Base-by-base conservation (phyloP, 2,113 vertebrate genomes). In the Myxocyprinus asiaticus region DNA sequence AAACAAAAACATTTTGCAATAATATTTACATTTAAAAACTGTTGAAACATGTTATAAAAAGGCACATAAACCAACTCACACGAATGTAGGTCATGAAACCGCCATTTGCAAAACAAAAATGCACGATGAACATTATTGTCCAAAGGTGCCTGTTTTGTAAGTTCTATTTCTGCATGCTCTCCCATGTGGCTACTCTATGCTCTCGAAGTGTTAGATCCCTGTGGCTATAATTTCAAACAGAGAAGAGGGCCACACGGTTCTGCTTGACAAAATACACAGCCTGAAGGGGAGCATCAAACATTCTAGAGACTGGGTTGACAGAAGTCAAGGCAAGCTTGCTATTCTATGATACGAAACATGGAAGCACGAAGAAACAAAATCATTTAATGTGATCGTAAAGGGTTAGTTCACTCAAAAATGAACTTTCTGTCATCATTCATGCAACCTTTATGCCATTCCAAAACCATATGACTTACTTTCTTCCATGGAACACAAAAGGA, bases 191-290 rank as follows among this genome's bases (percentile, higher is more conserved):
- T 81, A 73, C 68, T 51, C 50, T 63, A 45, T 51, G 50, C 58
- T 74, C 76, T 45, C 47, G 7, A 74, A 76, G 62, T 67, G 22
- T 64, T 62, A 9, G 12, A 55, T 75, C 79, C 79, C 75, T 3
- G 45, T 76, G 79, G 79, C 79, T 45, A 53, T 72, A 61, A 79
- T 81, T 85, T 72, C 66, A 72, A 64, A 67, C 33, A 44, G 59
- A 76, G 73, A 80, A 67, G 65, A 77, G 44, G 51, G 50, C 67
- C 81, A 77, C 33, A 17, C 78, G 17, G 59, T 78, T 85, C 66
- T 78, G 75, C 67, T 78, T 75, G 56, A 81, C 74, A 81, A 80
- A 78, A 50, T 77, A 69, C 59, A 43, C 78, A 70, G 76, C 56
- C 61, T 47, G 44, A 44, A 59, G 65, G 74, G 48, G 51, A 65